phyloP scores from a whole-genome alignment of 2,797 vertebrate species.

The Oreochromis grahami region DNA sequence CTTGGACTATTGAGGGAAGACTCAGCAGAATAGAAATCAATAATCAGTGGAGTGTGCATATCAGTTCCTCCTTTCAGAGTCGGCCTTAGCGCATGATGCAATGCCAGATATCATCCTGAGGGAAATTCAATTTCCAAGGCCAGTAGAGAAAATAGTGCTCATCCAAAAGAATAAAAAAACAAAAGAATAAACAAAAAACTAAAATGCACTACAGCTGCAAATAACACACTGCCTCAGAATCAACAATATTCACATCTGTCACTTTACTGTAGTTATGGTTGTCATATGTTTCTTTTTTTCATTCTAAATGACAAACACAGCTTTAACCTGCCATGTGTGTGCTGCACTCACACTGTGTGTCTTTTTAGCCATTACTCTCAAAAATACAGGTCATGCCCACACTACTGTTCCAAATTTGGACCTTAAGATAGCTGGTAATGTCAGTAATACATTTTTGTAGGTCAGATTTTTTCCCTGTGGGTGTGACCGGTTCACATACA shows the following conservation, averaged over 20 bases:
- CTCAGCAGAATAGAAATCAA: slow-evolving; percentile 38
- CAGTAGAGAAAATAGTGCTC: slow-evolving; percentile 3
- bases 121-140: slow-evolving; percentile 38
- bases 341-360: neutral
- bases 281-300: neutral
- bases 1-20: neutral
- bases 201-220: neutral
- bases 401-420: neutral
- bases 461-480: neutral
- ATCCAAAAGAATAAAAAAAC: neutral
- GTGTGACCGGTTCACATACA: neutral
- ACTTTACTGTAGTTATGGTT: neutral
- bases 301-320: neutral
- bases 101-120: slow-evolving; percentile 20
- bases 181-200: neutral
- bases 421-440: neutral
- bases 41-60: slow-evolving; percentile 25
- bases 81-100: neutral
- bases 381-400: neutral
- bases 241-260: neutral
- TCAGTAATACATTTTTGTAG: neutral
- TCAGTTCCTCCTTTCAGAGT: slow-evolving; percentile 26
- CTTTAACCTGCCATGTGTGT: neutral
- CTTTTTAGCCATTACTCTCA: neutral
- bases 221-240: neutral